Evolutionary conservation across 2,888 invertebrate species (phyloP).

Genomic region (Zygaena filipendulae): DNA sequence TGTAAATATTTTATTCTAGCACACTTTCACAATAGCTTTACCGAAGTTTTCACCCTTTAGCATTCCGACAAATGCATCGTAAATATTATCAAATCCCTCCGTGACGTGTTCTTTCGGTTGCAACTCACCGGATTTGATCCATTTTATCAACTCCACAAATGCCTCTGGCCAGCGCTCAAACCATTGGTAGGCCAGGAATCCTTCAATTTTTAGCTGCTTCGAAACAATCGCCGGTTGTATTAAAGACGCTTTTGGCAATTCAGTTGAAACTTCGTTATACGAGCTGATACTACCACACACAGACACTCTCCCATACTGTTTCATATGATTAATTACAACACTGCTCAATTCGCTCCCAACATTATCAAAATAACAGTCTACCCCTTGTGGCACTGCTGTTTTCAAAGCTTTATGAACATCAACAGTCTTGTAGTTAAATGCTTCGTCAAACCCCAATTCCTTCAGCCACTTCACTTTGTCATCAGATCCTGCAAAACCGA

Average conservation of each 20-base stretch:
- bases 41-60: slow-evolving; percentile 69
- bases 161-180: slow-evolving; percentile 57
- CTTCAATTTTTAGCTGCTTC: slow-evolving; percentile 66
- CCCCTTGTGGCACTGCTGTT: slow-evolving; percentile 70
- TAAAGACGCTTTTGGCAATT: slow-evolving; percentile 7
- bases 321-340: slow-evolving; percentile 66
- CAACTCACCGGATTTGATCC: slow-evolving; percentile 70
- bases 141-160: slow-evolving; percentile 56
- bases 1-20: no score
- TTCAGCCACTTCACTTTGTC: slow-evolving; percentile 73
- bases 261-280: slow-evolving; percentile 29
- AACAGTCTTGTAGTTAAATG: slow-evolving; percentile 74
- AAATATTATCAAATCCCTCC: slow-evolving; percentile 74
- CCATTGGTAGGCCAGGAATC: slow-evolving; percentile 59
- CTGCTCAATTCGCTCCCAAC: slow-evolving; percentile 72
- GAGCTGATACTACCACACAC: slow-evolving; percentile 70
- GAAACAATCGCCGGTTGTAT: slow-evolving; percentile 37
- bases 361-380: slow-evolving; percentile 79
- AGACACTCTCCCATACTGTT: slow-evolving; percentile 56
- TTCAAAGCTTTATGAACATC: slow-evolving; percentile 47
- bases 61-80: slow-evolving; percentile 72
- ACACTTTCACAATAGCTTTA: slow-evolving; percentile 42
- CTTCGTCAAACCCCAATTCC: slow-evolving; percentile 71
- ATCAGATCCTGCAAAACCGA: slow-evolving; percentile 75
- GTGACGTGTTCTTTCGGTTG: slow-evolving; percentile 71